Evolutionary conservation across 2,797 vertebrate genomes (phyloP).

Genomic region (Hippocampus kuda): DNA sequence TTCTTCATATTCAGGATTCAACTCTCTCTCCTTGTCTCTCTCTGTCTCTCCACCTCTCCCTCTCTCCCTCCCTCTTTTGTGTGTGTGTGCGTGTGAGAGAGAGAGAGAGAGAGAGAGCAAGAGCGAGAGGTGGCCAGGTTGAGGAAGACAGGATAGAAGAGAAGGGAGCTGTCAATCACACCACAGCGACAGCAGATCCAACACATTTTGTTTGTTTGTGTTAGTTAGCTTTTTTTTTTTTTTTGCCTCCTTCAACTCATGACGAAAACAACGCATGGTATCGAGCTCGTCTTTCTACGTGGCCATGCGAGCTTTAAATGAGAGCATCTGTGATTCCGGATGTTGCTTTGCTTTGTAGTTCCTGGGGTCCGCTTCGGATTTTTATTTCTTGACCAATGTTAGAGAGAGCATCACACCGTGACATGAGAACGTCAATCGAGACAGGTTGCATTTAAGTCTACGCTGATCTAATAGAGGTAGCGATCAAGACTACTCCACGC

Average conservation of each 20-base stretch:
- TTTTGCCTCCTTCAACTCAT: slow-evolving; percentile 29
- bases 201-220: slow-evolving; percentile 52
- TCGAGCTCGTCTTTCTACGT: background rate
- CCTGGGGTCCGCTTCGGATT: slow-evolving; percentile 16
- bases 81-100: no score
- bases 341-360: slow-evolving; percentile 35
- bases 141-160: slow-evolving; percentile 9
- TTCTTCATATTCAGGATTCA: no score
- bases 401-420: slow-evolving; percentile 48
- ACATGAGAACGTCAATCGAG: slow-evolving; percentile 52
- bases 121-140: background rate
- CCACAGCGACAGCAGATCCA: slow-evolving; percentile 32
- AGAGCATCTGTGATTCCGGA: slow-evolving; percentile 9
- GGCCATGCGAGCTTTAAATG: slow-evolving; percentile 10
- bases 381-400: slow-evolving; percentile 16
- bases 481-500: slow-evolving; percentile 68
- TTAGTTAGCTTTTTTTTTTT: slow-evolving; percentile 35
- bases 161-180: slow-evolving; percentile 50
- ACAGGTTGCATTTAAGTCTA: slow-evolving; percentile 74
- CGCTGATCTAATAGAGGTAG: slow-evolving; percentile 68
- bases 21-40: no score
- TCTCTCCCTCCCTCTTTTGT: no score
- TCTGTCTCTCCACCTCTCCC: no score
- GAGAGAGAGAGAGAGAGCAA: slow-evolving; percentile 5
- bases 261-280: slow-evolving; percentile 16